Evolutionary conservation across 1,140 invertebrate species (phyloP), one percentile per base, ranked within the genome.

Genomic region (Drosophila tropicalis): DNA sequence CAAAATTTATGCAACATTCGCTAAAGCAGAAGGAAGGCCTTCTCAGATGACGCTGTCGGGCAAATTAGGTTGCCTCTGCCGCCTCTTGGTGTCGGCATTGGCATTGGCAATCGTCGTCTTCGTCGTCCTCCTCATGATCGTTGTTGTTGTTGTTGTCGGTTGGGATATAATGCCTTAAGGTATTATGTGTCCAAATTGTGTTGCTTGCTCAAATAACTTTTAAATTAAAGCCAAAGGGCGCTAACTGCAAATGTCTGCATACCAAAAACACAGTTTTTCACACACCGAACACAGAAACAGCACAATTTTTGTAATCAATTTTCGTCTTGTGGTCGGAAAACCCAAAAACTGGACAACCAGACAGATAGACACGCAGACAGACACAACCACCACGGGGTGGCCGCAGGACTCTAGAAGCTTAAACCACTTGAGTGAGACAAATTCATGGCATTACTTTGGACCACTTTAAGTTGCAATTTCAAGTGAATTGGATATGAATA

Each of bases 291-390:
- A 65, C 74, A 76, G 57, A 17, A 63, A 60, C 65, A 74, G 39
- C 56, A 78, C 72, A 89, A 79, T 83, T 77, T 79, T 77, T 83
- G 84, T 84, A 89, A 89, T 87, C 83, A 87, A 87, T 87, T 87
- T 87, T 82, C 65, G 79, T 76, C 81, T 76, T 79, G 82, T 79
- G 82, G 82, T 85, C 83, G 75, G 63, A 70, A 67, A 55, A 67
- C 78, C 22, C 40, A 57, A 68, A 62, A 9, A 15, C 6, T 5
- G 5, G 60, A 17, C 44, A 32, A 47, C 29, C 19, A 22, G 10
- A 29, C 2, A 32, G 44, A 29, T 29, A 29, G 29, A 29, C 29
- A 29, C 29, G 1, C 29, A 29, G 29, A 29, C 29, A 29, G 29
- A 29, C 5, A 29, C 29, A 29, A 29, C 5, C 5, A 5, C 29